Base-by-base conservation (phyloP, 2,113 vertebrate species). In the Capreolus pygargus region DNA sequence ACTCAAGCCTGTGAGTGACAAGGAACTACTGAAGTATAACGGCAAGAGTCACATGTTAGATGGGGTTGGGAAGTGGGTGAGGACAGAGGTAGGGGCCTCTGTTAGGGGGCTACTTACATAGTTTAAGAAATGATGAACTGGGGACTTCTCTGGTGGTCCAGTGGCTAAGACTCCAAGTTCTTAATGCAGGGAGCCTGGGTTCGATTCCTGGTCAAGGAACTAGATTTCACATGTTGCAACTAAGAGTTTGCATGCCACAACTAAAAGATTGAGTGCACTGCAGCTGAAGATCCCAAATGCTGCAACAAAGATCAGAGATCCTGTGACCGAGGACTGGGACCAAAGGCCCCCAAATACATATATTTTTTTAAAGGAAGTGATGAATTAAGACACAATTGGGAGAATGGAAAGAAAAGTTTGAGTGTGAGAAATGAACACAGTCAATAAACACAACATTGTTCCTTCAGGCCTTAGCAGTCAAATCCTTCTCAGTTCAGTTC, bases 191-290 rank as follows among this genome's bases (percentile, higher is more conserved):
- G 23, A 76, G 36, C 36, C 70, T 76, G 36, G 36, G 70, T 76
- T 76, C 23, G 0, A 76, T 43, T 43, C 36, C 70, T 76, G 70
- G 36, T 43, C 70, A 76, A 43, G 23, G 5, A 76, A 76, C 23
- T 43, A 39, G 12, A 43, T 76, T 76, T 12, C 70, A 76, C 70
- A 43, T 7, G 70, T 76, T 3, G 1, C 36, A 76, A 43, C 36
- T 43, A 43, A 43, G 67, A 76, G 39, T 76, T 27, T 43, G 23
- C 23, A 27, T 43, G 70, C 70, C 39, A 43, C 21, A 43, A 27
- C 36, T 27, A 76, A 76, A 76, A 76, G 70, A 43, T 3, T 43
- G 36, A 39, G 21, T 11, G 0, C 0, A 0, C 21, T 74, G 36
- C 36, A 14, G 36, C 70, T 74, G 36, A 76, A 76, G 36, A 43